Conservation (phyloP, 2,113 vertebrate genomes). For the Etia nguti region DNA sequence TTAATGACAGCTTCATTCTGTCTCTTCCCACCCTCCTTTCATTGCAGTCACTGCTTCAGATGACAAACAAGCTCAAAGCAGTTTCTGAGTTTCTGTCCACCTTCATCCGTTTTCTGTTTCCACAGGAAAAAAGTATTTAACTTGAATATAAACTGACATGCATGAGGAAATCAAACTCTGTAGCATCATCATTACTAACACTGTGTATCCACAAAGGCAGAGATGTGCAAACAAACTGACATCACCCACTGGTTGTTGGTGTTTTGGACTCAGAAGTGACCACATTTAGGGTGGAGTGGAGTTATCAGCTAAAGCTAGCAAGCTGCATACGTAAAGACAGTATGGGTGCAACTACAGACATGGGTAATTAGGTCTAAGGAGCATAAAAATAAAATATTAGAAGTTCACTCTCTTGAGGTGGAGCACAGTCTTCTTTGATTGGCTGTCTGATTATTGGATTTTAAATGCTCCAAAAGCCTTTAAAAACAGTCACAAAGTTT, state of each 20-base stretch:
- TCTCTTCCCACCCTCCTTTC: not conserved
- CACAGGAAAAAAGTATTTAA: not conserved
- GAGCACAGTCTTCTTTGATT: not conserved
- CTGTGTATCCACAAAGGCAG: not conserved
- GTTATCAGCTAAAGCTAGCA: not conserved
- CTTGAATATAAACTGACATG: not conserved
- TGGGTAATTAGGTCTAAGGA: not conserved
- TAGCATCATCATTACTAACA: not conserved
- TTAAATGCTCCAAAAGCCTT: not conserved
- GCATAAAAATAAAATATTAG: not conserved
- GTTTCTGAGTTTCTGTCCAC: not conserved
- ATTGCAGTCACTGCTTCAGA: not conserved
- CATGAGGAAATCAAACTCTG: not conserved
- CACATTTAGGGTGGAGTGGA: not conserved
- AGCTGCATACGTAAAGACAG: not conserved
- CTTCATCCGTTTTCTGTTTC: not conserved
- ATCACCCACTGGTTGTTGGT: not conserved
- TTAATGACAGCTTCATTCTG: not conserved
- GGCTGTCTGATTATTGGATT: not conserved
- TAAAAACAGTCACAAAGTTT: not conserved
- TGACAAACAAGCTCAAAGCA: not conserved
- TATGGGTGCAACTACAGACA: accelerated
- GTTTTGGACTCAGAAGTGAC: not conserved
- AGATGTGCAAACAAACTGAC: not conserved
- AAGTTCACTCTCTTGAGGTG: not conserved